Conservation (phyloP, 2,888 invertebrate species). For the Leptopilina myrica region DNA sequence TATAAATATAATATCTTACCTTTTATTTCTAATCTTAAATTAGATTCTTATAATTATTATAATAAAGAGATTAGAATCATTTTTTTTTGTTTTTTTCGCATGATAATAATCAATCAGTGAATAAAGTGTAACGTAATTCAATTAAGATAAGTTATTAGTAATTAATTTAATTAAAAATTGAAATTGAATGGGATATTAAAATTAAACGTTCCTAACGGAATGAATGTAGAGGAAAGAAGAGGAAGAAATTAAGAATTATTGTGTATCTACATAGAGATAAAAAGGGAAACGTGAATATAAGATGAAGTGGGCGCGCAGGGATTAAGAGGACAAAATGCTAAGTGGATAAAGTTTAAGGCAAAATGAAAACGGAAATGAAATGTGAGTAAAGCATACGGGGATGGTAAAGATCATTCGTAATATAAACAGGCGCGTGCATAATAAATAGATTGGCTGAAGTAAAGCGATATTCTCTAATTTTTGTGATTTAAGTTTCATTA, state of each 20-base stretch:
- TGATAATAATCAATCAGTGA: too few relatives aligned
- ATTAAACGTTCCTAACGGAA: constrained; percentile 1
- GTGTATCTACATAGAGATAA: too few relatives aligned
- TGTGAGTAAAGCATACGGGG: constrained; percentile 26
- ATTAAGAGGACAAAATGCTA: constrained; percentile 34
- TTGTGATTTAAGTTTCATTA: not conserved
- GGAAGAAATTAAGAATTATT: not conserved
- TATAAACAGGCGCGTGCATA: not conserved
- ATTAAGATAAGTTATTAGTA: not conserved
- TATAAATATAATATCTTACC: not conserved
- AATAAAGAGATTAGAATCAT: not conserved
- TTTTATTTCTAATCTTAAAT: not conserved
- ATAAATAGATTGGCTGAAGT: not conserved
- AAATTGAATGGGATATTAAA: not conserved
- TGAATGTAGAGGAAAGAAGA: not conserved
- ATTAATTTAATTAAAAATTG: not conserved
- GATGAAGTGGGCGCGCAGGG: constrained; percentile 16
- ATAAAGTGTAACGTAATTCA: not conserved
- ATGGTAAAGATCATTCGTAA: not conserved
- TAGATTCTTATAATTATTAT: not conserved
- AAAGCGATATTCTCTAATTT: constrained; percentile 18
- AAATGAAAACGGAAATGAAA: constrained; percentile 34
- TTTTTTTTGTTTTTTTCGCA: too few relatives aligned
- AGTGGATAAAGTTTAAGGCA: constrained; percentile 33
- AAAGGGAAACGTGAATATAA: constrained; percentile 17